Evolutionary conservation across 2,797 vertebrate genomes (phyloP).

Genomic region (Setipinna tenuifilis): DNA sequence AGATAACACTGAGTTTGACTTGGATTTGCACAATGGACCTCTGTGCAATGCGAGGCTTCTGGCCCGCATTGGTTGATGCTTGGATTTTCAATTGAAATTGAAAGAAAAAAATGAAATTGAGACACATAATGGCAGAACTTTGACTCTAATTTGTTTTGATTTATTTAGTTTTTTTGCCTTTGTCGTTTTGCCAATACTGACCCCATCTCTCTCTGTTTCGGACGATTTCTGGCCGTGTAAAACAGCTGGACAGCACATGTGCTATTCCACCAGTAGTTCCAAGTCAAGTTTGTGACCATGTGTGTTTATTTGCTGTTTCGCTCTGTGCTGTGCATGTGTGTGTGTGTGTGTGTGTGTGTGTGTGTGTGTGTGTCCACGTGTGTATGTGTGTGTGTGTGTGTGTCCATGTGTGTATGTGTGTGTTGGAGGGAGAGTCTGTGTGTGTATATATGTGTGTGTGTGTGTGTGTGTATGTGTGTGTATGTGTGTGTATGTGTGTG

Average conservation of each 20-base stretch:
- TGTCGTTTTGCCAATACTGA: constrained; percentile 51
- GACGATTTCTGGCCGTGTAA: constrained; percentile 61
- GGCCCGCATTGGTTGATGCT: background rate
- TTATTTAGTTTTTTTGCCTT: constrained; percentile 59
- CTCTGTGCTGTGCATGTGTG: constrained; percentile 31
- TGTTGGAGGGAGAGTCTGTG: no score
- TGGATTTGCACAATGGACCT: background rate
- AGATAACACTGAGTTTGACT: background rate
- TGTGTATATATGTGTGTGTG: constrained; percentile 22
- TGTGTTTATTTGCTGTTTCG: constrained; percentile 13
- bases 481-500: constrained; percentile 20
- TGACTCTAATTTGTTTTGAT: constrained; percentile 40
- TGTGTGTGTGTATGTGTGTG: background rate
- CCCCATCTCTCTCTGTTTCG: constrained; percentile 55
- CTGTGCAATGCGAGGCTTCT: background rate
- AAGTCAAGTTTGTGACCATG: constrained; percentile 9
- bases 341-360: constrained; percentile 27
- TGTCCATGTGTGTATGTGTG: constrained; percentile 36
- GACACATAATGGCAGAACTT: background rate
- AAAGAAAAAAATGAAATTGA: background rate
- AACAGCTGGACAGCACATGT: constrained; percentile 72
- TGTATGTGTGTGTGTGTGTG: constrained; percentile 24
- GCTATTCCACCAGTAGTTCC: constrained; percentile 4
- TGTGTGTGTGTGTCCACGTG: constrained; percentile 40
- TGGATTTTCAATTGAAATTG: background rate